A percentile compares a stretch with the other conserved stretches of the same genome.
These are phyloP conservation scores for Helicoverpa zea DNA, from an alignment of 1,140 invertebrate genomes.

Conservation along the genomic window DNA sequence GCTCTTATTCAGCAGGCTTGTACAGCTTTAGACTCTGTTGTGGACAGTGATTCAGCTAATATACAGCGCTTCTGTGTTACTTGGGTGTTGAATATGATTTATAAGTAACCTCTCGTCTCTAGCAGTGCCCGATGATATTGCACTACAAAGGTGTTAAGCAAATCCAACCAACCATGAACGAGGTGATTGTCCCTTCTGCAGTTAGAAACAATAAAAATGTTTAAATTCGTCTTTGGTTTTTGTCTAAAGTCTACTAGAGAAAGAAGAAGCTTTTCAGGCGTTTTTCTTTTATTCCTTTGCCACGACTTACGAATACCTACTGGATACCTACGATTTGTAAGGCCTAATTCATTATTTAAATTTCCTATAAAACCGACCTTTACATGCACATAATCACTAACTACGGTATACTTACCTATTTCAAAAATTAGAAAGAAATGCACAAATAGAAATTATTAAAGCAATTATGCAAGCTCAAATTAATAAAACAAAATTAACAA, in stretches of 20 bases:
- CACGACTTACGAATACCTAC: no score
- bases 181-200: constrained; percentile 14
- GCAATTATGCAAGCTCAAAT: no score
- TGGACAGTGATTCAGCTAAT: constrained; percentile 19
- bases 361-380: no score
- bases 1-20: constrained; percentile 4
- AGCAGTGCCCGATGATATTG: neutral
- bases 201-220: constrained; percentile 13
- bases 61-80: constrained; percentile 9
- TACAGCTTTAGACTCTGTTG: constrained; percentile 8
- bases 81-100: neutral
- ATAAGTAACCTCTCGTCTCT: neutral
- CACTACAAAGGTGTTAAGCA: constrained; percentile 18
- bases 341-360: no score
- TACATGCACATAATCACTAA: no score
- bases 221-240: neutral
- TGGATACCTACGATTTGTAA: no score
- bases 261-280: no score
- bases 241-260: neutral
- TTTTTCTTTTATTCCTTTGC: neutral
- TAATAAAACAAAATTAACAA: no score
- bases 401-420: no score
- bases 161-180: constrained; percentile 15
- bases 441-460: no score
- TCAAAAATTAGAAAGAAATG: no score